These are phyloP conservation scores for Sander lucioperca DNA, from an alignment of 2,113 vertebrate genomes.

Conservation along the genomic window DNA sequence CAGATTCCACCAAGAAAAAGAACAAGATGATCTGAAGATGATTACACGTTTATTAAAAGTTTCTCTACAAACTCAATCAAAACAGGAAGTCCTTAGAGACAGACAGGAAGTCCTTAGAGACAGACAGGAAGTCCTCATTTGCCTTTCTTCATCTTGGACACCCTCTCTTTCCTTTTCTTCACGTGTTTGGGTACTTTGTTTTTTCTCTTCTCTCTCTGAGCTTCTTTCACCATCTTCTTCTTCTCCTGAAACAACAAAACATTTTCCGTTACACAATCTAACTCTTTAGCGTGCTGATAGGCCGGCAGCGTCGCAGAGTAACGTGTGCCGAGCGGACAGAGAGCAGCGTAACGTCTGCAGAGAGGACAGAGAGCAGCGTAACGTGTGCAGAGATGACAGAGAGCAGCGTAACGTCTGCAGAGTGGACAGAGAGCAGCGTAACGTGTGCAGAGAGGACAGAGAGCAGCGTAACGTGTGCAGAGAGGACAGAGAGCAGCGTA, in stretches of 20 bases:
- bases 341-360: too few relatives aligned
- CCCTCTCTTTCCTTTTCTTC: constrained; percentile 95
- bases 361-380: too few relatives aligned
- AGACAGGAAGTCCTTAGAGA: neutral
- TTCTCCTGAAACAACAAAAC: constrained; percentile 86
- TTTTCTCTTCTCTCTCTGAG: constrained; percentile 94
- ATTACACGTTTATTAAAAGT: neutral
- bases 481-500: too few relatives aligned
- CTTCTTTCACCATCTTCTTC: constrained; percentile 92
- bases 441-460: too few relatives aligned
- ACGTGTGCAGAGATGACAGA: too few relatives aligned
- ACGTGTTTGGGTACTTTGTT: constrained; percentile 93
- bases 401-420: too few relatives aligned
- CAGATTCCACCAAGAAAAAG: neutral
- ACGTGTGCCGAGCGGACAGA: too few relatives aligned
- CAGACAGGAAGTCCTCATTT: constrained; percentile 72
- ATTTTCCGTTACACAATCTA: too few relatives aligned
- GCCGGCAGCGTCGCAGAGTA: too few relatives aligned
- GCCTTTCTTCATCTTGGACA: constrained; percentile 91
- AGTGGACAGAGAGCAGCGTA: too few relatives aligned
- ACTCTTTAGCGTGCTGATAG: too few relatives aligned
- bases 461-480: too few relatives aligned
- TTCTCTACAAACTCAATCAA: neutral
- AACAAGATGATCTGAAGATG: neutral
- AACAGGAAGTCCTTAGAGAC: neutral